These are phyloP conservation scores for Sebastolobus alascanus DNA, from an alignment of 2,797 vertebrate species.

Conservation along the genomic window DNA sequence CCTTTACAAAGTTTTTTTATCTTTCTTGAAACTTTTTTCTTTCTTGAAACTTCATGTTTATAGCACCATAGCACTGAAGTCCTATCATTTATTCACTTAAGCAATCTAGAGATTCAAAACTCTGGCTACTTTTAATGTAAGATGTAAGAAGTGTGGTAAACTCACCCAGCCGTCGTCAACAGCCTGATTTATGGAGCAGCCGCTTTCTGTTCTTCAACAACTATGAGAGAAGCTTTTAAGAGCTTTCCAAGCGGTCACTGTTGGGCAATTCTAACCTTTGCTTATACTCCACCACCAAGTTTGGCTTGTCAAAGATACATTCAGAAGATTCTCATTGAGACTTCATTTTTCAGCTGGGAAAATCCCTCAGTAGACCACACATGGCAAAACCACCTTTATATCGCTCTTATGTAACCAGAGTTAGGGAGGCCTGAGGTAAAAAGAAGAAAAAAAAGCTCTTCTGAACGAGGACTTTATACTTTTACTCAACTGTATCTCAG, in stretches of 20 bases:
- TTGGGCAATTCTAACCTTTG: slow-evolving; percentile 10
- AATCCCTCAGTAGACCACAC: slow-evolving; percentile 30
- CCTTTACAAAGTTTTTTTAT: not conserved
- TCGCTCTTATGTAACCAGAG: slow-evolving; percentile 23
- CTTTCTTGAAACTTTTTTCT: not conserved
- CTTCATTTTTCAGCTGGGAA: not conserved
- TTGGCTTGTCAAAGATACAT: not conserved
- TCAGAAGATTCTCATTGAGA: slow-evolving; percentile 4
- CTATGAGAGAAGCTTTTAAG: not conserved
- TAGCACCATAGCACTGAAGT: not conserved
- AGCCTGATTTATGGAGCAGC: not conserved
- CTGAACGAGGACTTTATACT: not conserved
- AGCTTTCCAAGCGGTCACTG: not conserved
- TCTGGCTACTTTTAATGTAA: not conserved
- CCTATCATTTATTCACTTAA: not conserved
- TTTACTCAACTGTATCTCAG: not conserved
- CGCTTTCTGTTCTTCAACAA: not conserved
- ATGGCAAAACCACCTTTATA: slow-evolving; percentile 13
- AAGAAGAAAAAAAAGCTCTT: not conserved
- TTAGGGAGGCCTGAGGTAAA: slow-evolving; percentile 2
- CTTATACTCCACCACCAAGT: not conserved
- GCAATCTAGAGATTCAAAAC: not conserved
- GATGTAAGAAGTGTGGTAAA: not conserved
- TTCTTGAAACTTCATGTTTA: not conserved
- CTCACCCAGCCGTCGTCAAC: not conserved